Conservation (phyloP, 1,140 invertebrate genomes). For the Oncopeltus fasciatus region DNA sequence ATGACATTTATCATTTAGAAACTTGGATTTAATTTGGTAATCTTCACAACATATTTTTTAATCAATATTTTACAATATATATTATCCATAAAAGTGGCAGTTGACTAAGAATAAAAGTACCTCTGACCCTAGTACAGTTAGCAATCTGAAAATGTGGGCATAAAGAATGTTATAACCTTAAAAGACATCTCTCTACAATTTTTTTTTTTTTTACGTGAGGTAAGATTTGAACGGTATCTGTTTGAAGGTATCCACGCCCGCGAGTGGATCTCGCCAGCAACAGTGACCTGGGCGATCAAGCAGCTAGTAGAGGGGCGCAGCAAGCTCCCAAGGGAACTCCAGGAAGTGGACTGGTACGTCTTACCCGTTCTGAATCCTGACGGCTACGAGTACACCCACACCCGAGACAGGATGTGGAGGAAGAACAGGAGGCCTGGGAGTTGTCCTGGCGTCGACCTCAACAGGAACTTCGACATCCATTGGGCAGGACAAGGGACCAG, state of each 20-base stretch:
- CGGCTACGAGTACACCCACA: slow-evolving; percentile 48
- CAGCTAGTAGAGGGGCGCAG: slow-evolving; percentile 60
- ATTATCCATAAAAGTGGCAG: no score
- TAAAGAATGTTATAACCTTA: no score
- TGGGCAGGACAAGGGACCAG: slow-evolving; percentile 57
- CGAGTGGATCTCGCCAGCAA: slow-evolving; percentile 68
- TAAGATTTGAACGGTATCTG: no score
- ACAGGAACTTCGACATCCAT: slow-evolving; percentile 51
- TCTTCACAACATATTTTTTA: no score
- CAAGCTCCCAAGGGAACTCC: slow-evolving; percentile 49
- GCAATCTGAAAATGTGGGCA: no score
- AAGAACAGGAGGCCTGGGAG: slow-evolving; percentile 48
- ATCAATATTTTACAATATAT: no score
- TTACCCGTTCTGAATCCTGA: slow-evolving; percentile 46
- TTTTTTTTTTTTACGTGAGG: no score
- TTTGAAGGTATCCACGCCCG: slow-evolving; percentile 52
- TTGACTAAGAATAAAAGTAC: no score
- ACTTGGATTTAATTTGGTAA: no score
- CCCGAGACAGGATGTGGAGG: slow-evolving; percentile 60
- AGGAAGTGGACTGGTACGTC: slow-evolving; percentile 42
- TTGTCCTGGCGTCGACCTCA: slow-evolving; percentile 43
- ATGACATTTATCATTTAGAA: no score
- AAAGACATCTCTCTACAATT: no score
- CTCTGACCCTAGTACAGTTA: no score
- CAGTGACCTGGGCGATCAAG: slow-evolving; percentile 47